Percentiles rank a stretch among this genome's conserved stretches.
Evolutionary conservation across 1,140 invertebrate species (phyloP).

Genomic region (Diprion similis): DNA sequence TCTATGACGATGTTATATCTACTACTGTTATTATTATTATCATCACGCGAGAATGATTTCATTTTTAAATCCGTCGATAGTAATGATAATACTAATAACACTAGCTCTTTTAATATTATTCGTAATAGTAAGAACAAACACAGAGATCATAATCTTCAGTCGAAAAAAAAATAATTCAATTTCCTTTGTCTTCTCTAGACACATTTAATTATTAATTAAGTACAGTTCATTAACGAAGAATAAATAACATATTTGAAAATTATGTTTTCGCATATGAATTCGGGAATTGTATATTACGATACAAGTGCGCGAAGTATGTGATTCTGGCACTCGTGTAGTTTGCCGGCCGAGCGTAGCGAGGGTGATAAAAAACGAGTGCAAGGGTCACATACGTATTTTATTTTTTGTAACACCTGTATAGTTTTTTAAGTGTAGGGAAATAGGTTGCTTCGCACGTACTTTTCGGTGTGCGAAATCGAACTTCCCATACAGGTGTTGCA

Average conservation of each 20-base stretch:
- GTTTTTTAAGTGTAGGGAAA: too few relatives aligned
- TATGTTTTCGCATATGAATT: not conserved
- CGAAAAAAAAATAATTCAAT: not conserved
- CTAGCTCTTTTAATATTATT: not conserved
- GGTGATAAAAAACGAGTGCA: too few relatives aligned
- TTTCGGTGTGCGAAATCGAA: too few relatives aligned
- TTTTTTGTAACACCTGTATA: too few relatives aligned
- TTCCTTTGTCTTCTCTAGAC: not conserved
- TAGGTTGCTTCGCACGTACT: too few relatives aligned
- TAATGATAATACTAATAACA: not conserved
- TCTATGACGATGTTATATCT: slow-evolving; percentile 43
- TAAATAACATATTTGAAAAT: not conserved
- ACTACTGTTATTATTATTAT: slow-evolving; percentile 36
- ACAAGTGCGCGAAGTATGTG: too few relatives aligned
- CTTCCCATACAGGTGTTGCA: too few relatives aligned
- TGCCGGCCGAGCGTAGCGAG: too few relatives aligned
- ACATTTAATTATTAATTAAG: not conserved
- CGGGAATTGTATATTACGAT: too few relatives aligned
- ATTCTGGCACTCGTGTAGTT: too few relatives aligned
- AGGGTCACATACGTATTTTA: too few relatives aligned
- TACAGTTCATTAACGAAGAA: not conserved
- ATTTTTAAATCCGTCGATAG: not conserved
- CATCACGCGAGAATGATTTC: not conserved
- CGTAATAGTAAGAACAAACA: not conserved
- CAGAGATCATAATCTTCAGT: not conserved